phyloP scores from a whole-genome alignment of 1,140 invertebrate genomes.

The Musca domestica region DNA sequence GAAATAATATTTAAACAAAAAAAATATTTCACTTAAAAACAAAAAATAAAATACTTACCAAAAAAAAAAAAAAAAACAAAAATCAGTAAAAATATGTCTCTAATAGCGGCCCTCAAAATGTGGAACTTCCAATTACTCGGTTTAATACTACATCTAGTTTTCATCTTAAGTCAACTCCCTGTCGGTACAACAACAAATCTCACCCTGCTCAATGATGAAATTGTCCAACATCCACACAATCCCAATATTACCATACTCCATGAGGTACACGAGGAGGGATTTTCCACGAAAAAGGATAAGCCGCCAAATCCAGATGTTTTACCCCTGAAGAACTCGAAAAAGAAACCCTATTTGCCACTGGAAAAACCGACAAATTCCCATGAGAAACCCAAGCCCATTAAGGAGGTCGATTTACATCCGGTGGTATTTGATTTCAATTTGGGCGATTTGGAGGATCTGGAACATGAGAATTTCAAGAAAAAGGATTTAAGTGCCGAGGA shows the following conservation, averaged over 20 bases:
- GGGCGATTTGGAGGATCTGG: conserved; percentile 47
- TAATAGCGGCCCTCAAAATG: no score
- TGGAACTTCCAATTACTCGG: neutral
- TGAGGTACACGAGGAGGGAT: conserved; percentile 33
- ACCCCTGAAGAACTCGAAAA: conserved; percentile 42
- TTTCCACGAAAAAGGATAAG: conserved; percentile 29
- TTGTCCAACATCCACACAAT: neutral
- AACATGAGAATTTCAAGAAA: conserved; percentile 28
- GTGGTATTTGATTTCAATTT: conserved; percentile 51
- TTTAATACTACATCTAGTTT: neutral
- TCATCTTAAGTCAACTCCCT: neutral
- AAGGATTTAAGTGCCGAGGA: conserved; percentile 24
- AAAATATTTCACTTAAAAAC: neutral
- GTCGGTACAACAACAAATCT: neutral
- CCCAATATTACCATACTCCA: conserved; percentile 48
- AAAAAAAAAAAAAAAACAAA: no score
- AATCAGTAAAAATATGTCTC: neutral
- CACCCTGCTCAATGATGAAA: neutral
- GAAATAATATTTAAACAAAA: no score
- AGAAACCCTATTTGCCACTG: conserved; percentile 43
- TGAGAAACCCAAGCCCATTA: conserved; percentile 38
- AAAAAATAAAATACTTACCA: neutral
- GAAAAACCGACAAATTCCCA: conserved; percentile 43
- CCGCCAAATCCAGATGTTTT: conserved; percentile 40
- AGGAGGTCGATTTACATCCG: conserved; percentile 46